A percentile compares a stretch with the other conserved stretches of the same genome.
Conservation (phyloP, 2,113 vertebrate genomes). For the Sinocyclocheilus anophthalmus region DNA sequence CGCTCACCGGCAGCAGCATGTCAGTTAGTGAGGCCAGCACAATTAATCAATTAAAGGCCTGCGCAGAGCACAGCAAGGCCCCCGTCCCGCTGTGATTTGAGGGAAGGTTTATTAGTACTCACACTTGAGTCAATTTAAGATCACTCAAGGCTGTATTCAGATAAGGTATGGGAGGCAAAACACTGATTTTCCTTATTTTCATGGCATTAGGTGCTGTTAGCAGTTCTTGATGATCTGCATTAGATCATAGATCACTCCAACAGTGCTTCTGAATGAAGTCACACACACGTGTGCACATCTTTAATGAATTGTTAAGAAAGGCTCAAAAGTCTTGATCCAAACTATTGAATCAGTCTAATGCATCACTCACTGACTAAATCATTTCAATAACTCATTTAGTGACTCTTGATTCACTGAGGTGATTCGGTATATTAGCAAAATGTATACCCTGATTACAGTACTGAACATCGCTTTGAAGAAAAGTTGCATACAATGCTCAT, state of each 20-base stretch:
- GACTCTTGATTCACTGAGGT: too few relatives aligned
- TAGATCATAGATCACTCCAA: too few relatives aligned
- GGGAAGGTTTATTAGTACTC: slow-evolving; percentile 63
- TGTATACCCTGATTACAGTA: not conserved
- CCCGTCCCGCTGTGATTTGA: slow-evolving; percentile 64
- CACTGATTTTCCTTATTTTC: not conserved
- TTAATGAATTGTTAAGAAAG: too few relatives aligned
- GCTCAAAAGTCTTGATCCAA: too few relatives aligned
- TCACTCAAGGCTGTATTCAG: slow-evolving; percentile 56
- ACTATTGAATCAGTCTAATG: too few relatives aligned
- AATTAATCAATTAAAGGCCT: slow-evolving; percentile 74
- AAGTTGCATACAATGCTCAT: too few relatives aligned
- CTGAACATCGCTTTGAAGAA: too few relatives aligned
- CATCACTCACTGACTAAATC: not conserved
- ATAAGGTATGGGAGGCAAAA: too few relatives aligned
- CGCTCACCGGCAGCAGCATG: slow-evolving; percentile 71
- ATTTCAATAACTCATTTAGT: not conserved
- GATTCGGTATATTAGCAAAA: not conserved
- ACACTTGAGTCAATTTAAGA: slow-evolving; percentile 60
- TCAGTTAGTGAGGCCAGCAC: slow-evolving; percentile 73
- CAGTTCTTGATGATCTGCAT: too few relatives aligned
- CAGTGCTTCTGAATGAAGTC: too few relatives aligned
- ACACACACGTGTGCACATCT: too few relatives aligned
- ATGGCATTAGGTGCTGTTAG: too few relatives aligned
- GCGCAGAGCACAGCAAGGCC: slow-evolving; percentile 61